Base-by-base conservation (phyloP, 2,888 invertebrate genomes). In the Unio delphinus region DNA sequence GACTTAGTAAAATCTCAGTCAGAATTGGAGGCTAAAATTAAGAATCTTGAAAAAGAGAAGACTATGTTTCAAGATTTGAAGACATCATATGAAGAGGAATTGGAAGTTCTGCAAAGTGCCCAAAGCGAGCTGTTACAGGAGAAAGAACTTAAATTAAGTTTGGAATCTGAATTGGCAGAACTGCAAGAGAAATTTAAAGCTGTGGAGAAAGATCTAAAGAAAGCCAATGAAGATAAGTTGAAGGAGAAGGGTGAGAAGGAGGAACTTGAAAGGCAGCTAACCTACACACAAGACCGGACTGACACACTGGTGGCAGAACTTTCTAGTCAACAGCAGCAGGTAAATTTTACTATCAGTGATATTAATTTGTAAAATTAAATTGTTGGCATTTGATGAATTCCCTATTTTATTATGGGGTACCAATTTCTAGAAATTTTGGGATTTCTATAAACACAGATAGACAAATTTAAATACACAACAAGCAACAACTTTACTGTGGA, bases 261-360 rank as follows among this genome's bases (percentile, higher is more conserved):
- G 18, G 76, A 76, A 34, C 30, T 72, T 20, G 62, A 67, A 28
- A 65, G 72, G 55, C 76, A 74, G 61, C 60, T 76, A 30, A 70
- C 66, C 30, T 76, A 76, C 60, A 69, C 65, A 8, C 65, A 67
- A 28, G 76, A 76, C n/a, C 65, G 65, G 30, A 76, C 68, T 64
- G 76, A 76, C 60, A 74, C 74, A 30, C 67, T 76, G 5, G 62
- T 74, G n/a, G 75, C 75, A 17, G 82, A 81, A 72, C 70, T 76
- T 28, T 76, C 76, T 56, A 81, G 75, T 61, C 73, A 75, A 18
- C 79, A 77, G 68, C 80, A 81, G 64, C 82, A 82, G 81, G 82
- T 82, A 64, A 54, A 28, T n/a, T 60, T 26, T 56, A 26, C 28
- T 20, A 45, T 11, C 8, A 45, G 45, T 8, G 45, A 45, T 45